Evolutionary conservation across 2,797 vertebrate species (phyloP), one percentile per base, ranked within the genome.

Genomic region (Crocidura indochinensis): DNA sequence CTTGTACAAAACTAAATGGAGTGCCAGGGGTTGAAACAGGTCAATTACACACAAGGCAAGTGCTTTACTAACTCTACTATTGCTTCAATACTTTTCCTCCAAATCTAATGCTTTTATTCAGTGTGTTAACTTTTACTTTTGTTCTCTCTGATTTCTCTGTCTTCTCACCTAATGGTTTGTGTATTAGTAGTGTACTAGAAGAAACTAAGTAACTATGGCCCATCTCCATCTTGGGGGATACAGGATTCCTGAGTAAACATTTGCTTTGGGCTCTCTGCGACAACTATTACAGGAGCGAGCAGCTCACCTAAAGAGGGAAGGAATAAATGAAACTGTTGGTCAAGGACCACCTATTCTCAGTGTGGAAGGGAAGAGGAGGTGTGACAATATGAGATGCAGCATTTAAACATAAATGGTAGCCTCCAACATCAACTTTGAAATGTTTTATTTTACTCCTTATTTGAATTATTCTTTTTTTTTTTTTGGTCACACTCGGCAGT

Each of bases 181-280:
- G n/a, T 60, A 24, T 38, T 38, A 51, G 3, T 38, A 51, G 3
- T n/a, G 1, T 31, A 10, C 44, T 38, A 87, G 26, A 2, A 72
- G 38, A 85, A 49, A 46, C 20, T 11, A 46, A 62, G 31, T 3
- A 6, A 2, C 2, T 0, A 0, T 24, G 27, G 20, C 2, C 31
- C 20, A 27, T 12, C 2, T 72, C 53, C 44, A 71, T 83, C 20
- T 67, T 51, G 73, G 9, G 44, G 22, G 53, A 22, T 9, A 24
- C 62, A 20, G n/a, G 11, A 27, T 44, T 5, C 15, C 38, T 46
- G 24, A 29, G 27, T 38, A 5, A 15, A 26, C 4, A 12, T 1
- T 0, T 15, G 0, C 22, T 31, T 15, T 5, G n/a, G 10, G 65
- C 0, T 46, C 1, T 24, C n/a, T 29, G 19, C 51, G 69, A 14